Evolutionary conservation across 1,140 invertebrate genomes (phyloP), one percentile per base, ranked within the genome.

Genomic region (Drosophila watanabei): DNA sequence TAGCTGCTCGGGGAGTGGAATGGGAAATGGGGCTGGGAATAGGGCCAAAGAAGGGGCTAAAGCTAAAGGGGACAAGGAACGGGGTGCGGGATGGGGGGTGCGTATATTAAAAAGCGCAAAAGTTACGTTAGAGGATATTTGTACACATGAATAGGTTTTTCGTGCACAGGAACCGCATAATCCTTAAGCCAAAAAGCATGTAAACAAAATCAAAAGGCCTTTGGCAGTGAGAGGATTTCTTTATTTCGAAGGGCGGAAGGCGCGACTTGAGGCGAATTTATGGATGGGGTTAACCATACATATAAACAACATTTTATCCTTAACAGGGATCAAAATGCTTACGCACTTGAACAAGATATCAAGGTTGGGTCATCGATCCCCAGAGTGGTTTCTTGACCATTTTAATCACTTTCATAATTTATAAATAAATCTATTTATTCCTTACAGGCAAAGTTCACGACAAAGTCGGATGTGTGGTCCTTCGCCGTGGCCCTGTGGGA

Each of bases 401-500:
- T 32, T 45, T 16, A 9, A 18, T 14, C 30, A 7, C n/a, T 30
- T 28, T 28, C 4, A n/a, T 49, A 16, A 11, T 16, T 1, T 16
- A 10, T 18, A 28, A 28, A 30, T 16, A 45, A 33, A 66, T 76
- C 76, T 51, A 41, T 78, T 93, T 93, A 28, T 82, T 62, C 46
- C 70, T 93, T 93, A 28, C 82, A 97, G 96, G 97, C 96, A 35
- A 97, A 97, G 93, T 97, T 97, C 91, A 96, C 96, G 5, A 96
- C 95, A 20, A 97, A 98, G 87, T 97, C 97, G 80, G 97, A 98
- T 93, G 97, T 98, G 10, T 98, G 97, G 97, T 95, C 97, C 33
- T 98, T 98, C 92, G 97, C 96, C n/a, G 97, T 98, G 4, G 96
- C 97, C 41, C 94, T 98, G 33, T 98, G 97, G 97, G 98, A 98